Evolutionary conservation across 2,888 invertebrate species (phyloP), one percentile per base, ranked within the genome.

Genomic region (Alsophila aescularia): DNA sequence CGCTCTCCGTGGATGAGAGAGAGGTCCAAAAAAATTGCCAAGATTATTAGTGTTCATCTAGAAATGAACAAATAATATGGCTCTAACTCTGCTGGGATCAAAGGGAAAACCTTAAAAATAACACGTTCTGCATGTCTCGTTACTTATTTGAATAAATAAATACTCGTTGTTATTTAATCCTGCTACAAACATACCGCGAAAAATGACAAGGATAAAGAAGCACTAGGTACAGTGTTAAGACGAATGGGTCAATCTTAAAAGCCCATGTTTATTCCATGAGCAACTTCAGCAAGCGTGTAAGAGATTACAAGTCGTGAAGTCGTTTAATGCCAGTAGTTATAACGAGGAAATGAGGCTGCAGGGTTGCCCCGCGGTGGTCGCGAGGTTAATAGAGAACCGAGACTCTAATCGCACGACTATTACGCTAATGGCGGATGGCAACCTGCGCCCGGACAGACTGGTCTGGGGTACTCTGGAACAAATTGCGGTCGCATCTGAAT

Each of bases 391-490:
- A 62, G 65, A 66, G 67, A 73, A 62, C 59, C 55, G 55, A 58
- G 59, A 53, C 58, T 58, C 44, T 73, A 73, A 72, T 71, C 57
- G 54, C 53, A 43, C 60, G 49, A 41, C 61, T 62, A 68, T 69
- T 67, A 75, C 56, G 48, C 52, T 75, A 77, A 77, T 79, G 68
- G 67, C 64, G 49, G 50, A 51, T 49, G 64, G 65, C 58, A 68
- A 62, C 62, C 55, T 67, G 66, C 58, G 67, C 60, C 39, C 15
- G 60, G 65, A 68, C 69, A 56, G 55, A 50, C 44, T 36, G 41
- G 45, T 56, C 50, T 56, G 50, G 13, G 27, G 16, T 36, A 36
- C 36, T 16, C 6, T 36, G n/a, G n/a, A 15, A 13, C 32, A 32
- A 67, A 74, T 69, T 73, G 71, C 73, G 70, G 45, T 27, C 8